Base-by-base conservation (phyloP, 2,797 vertebrate genomes). In the Cottoperca gobio region DNA sequence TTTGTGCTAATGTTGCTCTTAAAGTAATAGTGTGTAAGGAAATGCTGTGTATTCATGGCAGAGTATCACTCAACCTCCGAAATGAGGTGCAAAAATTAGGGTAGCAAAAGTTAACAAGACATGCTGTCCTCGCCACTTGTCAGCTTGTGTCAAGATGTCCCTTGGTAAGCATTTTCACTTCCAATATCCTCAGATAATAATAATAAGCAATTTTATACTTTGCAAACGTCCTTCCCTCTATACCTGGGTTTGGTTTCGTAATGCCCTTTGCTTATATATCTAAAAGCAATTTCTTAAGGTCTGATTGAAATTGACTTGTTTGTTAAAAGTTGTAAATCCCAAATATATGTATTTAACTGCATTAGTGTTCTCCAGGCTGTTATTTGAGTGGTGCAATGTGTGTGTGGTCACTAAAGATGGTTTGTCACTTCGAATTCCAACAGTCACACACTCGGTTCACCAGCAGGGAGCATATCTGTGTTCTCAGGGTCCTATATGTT, bases 81-180 rank as follows among this genome's bases (percentile, higher is more conserved):
- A 71, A 85, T 86, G 68, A 73, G 70, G 70, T 82, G 78, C 39
- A 70, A 83, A 88, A 82, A 85, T 63, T 33, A 62, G 55, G 84
- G 65, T 62, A 79, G 81, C 49, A 71, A 79, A 86, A 79, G 61
- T 66, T 81, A 89, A 86, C 84, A 71, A 82, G 86, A 88, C 81
- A 49, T 33, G 73, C 82, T 76, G 85, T 83, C 89, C 68, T 75
- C 73, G 19, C 68, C 68, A 75, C 83, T 81, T 80, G 76, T 86
- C 83, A 87, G 28, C 48, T 53, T 43, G 64, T 84, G 87, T 82
- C 74, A 72, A 77, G 76, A 78, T 79, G 60, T 63, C 80, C 73
- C 78, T 81, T 78, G 73, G 68, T 64, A 59, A 77, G 48, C 37
- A 68, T 54, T 78, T 81, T 48, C 67, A 81, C 62, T 70, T 67